Evolutionary conservation across 2,113 vertebrate genomes (phyloP).

Genomic region (Paracyprichromis sp.): DNA sequence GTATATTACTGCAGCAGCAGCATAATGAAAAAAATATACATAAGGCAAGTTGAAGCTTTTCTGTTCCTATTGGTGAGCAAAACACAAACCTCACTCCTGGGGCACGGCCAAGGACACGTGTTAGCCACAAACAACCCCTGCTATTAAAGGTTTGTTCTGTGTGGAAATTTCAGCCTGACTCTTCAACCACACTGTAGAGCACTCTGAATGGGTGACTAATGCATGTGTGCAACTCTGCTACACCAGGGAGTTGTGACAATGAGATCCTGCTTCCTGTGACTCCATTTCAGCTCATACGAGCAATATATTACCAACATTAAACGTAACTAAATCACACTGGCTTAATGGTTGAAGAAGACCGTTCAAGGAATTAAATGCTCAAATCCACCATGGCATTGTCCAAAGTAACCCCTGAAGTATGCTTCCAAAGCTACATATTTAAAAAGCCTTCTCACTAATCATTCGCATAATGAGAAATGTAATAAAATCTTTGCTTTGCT

Average conservation of each 20-base stretch:
- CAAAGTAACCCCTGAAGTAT: background rate
- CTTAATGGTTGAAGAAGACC: background rate
- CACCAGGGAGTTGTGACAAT: background rate
- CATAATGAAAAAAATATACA: constrained; percentile 19
- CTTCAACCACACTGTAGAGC: background rate
- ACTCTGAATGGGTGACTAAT: constrained; percentile 28
- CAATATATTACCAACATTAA: background rate
- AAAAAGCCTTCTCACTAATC: background rate
- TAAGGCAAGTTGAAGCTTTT: constrained; percentile 33
- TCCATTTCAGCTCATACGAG: background rate
- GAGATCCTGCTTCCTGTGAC: background rate
- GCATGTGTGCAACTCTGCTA: background rate
- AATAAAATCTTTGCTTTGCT: background rate
- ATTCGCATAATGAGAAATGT: background rate
- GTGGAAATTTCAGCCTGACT: constrained; percentile 36
- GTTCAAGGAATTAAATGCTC: background rate
- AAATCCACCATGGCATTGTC: background rate
- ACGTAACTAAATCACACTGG: background rate
- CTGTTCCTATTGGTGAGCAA: constrained; percentile 26
- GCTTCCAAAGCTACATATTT: background rate
- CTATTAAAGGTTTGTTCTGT: constrained; percentile 17
- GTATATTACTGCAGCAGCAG: constrained; percentile 24
- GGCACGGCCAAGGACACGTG: constrained; percentile 39
- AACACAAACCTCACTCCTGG: constrained; percentile 27
- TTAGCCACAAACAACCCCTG: constrained; percentile 11